Evolutionary conservation across 2,888 invertebrate species (phyloP), one percentile per base, ranked within the genome.

Genomic region (Troides helena): DNA sequence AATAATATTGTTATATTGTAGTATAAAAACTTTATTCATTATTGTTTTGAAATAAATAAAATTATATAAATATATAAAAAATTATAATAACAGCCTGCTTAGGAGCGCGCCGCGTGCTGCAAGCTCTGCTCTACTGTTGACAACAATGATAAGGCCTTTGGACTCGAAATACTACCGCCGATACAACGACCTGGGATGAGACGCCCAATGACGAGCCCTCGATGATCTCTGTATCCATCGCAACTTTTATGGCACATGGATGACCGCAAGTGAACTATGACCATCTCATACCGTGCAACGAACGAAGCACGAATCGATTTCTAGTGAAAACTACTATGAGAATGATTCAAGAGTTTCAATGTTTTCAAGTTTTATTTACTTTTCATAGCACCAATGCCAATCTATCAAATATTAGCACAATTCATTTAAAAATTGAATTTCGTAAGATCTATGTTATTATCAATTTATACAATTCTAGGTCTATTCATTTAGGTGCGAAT

Each of bases 311-410:
- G 85, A 83, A 81, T 81, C 82, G 82, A 85, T 79, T 79, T 78
- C 86, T 88, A 87, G 78, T 88, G 87, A 87, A 78, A 79, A 68
- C 73, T 73, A 72, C 64, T 59, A 60, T 66, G 65, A 72, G 25
- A 57, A 72, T 71, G 74, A 74, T 72, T 70, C 69, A 71, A 73
- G 67, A 71, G 70, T 69, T 71, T 57, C 71, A 68, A 71, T 70
- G 62, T 71, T 64, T 65, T 68, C 67, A 75, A 72, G 67, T 70
- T 73, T 77, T 65, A 56, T 71, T 65, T 68, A 74, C 80, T 81
- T 82, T 81, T 80, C 85, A 81, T 90, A 90, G 92, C 92, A 92
- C 90, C 92, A 86, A 84, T 88, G 84, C 88, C 87, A 82, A 87
- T 85, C 81, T 78, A 85, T 85, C 78, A 75, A 79, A 81, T 78